Evolutionary conservation across 1,140 invertebrate species (phyloP).

Genomic region (Brachionus calyciflorus): DNA sequence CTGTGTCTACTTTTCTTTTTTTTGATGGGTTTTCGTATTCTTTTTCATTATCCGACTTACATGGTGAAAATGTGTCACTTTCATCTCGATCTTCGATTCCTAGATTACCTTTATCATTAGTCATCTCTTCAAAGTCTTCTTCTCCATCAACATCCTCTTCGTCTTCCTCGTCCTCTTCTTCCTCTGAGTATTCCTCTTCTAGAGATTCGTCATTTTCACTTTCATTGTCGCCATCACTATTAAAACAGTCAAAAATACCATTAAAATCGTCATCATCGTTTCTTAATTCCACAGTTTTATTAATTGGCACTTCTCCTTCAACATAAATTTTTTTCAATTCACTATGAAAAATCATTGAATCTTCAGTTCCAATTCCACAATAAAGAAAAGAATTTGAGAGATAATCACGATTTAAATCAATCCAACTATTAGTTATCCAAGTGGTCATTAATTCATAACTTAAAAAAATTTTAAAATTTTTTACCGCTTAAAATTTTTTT

Average conservation of each 20-base stretch:
- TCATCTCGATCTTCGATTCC: too few species aligned
- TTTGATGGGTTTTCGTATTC: too few species aligned
- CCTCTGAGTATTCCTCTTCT: too few species aligned
- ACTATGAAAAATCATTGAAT: not conserved
- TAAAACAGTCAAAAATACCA: conserved; percentile 6
- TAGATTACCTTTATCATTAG: too few species aligned
- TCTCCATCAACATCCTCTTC: too few species aligned
- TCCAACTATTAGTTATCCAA: conserved; percentile 11
- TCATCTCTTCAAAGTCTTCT: too few species aligned
- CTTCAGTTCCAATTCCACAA: conserved; percentile 1
- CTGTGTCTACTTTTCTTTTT: too few species aligned
- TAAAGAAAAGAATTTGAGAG: conserved; percentile 19
- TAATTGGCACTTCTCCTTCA: not conserved
- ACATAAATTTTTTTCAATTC: conserved; percentile 12
- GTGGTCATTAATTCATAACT: not conserved
- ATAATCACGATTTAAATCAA: conserved; percentile 21
- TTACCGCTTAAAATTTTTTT: too few species aligned
- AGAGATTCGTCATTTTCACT: not conserved
- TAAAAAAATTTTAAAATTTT: too few species aligned
- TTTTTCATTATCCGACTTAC: too few species aligned
- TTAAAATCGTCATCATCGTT: conserved; percentile 1
- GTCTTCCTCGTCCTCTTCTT: too few species aligned
- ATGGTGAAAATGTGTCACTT: too few species aligned
- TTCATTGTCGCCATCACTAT: not conserved
- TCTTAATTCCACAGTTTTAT: not conserved